Conservation (phyloP, 2,797 vertebrate genomes). For the Aphelocoma californica region DNA sequence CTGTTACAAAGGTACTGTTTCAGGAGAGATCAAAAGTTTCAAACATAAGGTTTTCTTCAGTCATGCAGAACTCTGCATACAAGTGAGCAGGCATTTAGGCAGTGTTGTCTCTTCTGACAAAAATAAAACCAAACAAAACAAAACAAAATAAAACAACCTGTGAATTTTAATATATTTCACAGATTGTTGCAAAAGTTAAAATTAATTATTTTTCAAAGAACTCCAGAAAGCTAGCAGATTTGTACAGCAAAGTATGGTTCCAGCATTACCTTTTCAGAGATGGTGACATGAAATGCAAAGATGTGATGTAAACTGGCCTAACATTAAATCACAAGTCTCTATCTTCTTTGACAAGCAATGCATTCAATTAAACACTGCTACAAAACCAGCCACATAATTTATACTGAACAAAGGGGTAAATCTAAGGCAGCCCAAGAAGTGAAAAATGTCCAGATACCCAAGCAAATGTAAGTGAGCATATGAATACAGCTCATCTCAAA, state of each 20-base stretch:
- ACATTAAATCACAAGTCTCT: neutral
- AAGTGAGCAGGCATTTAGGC: neutral
- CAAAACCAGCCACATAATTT: neutral
- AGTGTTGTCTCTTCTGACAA: neutral
- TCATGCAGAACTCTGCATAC: neutral
- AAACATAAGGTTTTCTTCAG: neutral
- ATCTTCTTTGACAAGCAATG: neutral
- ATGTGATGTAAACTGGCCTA: neutral
- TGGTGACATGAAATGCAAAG: neutral
- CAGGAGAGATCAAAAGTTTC: neutral
- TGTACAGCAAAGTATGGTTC: neutral
- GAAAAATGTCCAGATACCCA: neutral
- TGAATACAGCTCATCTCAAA: rapidly evolving
- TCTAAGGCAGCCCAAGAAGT: neutral
- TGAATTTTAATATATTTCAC: neutral
- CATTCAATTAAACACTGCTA: neutral
- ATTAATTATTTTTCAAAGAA: neutral
- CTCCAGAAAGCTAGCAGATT: neutral
- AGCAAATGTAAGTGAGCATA: neutral
- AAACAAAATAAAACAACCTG: neutral
- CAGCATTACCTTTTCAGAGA: neutral
- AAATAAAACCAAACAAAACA: neutral
- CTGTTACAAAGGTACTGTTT: neutral
- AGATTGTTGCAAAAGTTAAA: neutral
- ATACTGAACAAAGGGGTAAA: neutral